Percentiles rank a stretch among this genome's conserved stretches.
These are phyloP conservation scores for Cyprinella venusta DNA, from an alignment of 2,797 vertebrate genomes.

Conservation along the genomic window DNA sequence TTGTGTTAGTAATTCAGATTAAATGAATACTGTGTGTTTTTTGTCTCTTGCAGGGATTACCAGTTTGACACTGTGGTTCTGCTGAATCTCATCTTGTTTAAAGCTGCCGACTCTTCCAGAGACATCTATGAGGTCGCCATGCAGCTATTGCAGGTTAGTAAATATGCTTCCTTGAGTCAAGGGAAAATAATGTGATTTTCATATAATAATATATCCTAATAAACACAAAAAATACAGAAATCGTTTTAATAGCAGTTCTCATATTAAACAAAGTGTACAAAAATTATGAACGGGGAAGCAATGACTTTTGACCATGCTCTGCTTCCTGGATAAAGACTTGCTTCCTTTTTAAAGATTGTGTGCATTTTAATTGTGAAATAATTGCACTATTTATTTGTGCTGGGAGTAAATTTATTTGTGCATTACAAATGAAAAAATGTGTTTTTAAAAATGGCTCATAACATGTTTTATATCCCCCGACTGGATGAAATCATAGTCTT, in stretches of 20 bases:
- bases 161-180: neutral
- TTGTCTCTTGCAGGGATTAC: conserved; percentile 86
- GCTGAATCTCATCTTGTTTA: conserved; percentile 97
- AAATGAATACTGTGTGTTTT: neutral
- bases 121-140: conserved; percentile 98
- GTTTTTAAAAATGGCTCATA: neutral
- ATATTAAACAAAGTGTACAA: neutral
- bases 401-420: too few species aligned
- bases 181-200: neutral
- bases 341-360: neutral
- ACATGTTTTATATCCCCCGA: neutral
- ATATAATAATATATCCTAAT: neutral
- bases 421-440: neutral
- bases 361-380: neutral
- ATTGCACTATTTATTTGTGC: neutral
- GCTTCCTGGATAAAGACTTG: neutral
- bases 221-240: neutral
- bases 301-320: neutral
- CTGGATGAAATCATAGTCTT: neutral
- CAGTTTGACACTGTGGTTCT: conserved; percentile 99
- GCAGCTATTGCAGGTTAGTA: conserved; percentile 95
- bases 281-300: neutral
- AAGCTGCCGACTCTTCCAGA: conserved; percentile 96
- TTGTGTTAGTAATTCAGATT: neutral
- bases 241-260: neutral